phyloP scores from a whole-genome alignment of 23 tunicate species.

The Trididemnum clinides region DNA sequence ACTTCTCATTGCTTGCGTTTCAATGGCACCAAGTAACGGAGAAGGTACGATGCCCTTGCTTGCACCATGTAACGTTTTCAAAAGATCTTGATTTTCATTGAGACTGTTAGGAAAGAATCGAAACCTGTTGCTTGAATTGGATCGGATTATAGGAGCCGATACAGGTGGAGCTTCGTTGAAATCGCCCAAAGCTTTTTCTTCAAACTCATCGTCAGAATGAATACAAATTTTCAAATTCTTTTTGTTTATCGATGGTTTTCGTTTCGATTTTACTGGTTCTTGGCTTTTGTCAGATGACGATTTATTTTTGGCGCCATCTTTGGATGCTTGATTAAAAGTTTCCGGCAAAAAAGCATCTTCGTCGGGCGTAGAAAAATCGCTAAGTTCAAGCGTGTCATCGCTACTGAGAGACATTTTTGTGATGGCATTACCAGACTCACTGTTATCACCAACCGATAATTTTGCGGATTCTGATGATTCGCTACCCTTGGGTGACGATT shows the following conservation, averaged over 20 bases:
- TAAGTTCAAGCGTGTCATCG: constrained; percentile 43
- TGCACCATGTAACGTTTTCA: neutral
- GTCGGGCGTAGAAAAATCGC: constrained; percentile 48
- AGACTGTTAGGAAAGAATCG: constrained; percentile 34
- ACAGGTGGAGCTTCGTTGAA: constrained; percentile 4
- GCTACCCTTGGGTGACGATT: too few species aligned
- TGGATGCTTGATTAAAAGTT: neutral
- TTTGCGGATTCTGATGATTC: neutral
- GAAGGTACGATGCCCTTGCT: neutral
- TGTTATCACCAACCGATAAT: too few species aligned
- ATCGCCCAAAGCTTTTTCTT: neutral
- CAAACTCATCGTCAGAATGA: constrained; percentile 40
- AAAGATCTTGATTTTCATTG: neutral
- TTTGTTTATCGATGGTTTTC: neutral
- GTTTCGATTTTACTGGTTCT: neutral
- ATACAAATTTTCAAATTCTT: constrained; percentile 16
- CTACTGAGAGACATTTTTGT: constrained; percentile 38
- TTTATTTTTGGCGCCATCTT: neutral
- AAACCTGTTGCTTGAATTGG: neutral
- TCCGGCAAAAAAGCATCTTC: constrained; percentile 47
- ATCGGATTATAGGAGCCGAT: constrained; percentile 33
- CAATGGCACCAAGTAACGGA: neutral
- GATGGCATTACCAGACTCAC: neutral
- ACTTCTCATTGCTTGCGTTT: neutral
- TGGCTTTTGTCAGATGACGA: neutral